Evolutionary conservation across 1,140 invertebrate genomes (phyloP).

Genomic region (Drosophila tsacasi): DNA sequence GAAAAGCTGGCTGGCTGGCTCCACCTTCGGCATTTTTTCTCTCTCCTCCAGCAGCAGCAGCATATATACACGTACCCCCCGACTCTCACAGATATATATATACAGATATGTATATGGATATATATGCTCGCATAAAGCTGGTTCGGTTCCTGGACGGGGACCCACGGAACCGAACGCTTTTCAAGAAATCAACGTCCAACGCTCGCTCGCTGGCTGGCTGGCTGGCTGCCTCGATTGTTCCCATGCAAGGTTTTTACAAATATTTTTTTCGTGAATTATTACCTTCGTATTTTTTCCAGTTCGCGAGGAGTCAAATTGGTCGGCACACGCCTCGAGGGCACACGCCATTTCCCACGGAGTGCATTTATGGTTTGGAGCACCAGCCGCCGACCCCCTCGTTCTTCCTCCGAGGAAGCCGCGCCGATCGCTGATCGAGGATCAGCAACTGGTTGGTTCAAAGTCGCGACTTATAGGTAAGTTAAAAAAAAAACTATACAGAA

Average conservation of each 20-base stretch:
- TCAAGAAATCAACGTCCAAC: conserved; percentile 82
- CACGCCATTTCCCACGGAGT: conserved; percentile 85
- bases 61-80: conserved; percentile 23
- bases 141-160: conserved; percentile 39
- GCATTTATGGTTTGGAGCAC: conserved; percentile 70
- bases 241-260: conserved; percentile 84
- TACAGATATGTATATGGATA: conserved; percentile 10
- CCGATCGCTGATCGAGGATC: conserved; percentile 33
- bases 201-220: conserved; percentile 19
- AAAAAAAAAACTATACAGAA: neutral
- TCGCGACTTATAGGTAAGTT: conserved; percentile 30
- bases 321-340: conserved; percentile 86
- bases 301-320: conserved; percentile 85
- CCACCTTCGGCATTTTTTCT: conserved; percentile 61
- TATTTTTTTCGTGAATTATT: conserved; percentile 84
- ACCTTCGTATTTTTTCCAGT: conserved; percentile 84
- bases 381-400: neutral
- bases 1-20: conserved; percentile 62
- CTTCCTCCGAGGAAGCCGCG: conserved; percentile 4
- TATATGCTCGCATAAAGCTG: conserved; percentile 30
- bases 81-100: conserved; percentile 11
- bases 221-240: conserved; percentile 62
- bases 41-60: conserved; percentile 67
- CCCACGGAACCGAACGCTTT: conserved; percentile 71
- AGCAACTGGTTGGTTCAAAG: conserved; percentile 33